phyloP scores from a whole-genome alignment of 1,140 invertebrate genomes.

The Centruroides vittatus region DNA sequence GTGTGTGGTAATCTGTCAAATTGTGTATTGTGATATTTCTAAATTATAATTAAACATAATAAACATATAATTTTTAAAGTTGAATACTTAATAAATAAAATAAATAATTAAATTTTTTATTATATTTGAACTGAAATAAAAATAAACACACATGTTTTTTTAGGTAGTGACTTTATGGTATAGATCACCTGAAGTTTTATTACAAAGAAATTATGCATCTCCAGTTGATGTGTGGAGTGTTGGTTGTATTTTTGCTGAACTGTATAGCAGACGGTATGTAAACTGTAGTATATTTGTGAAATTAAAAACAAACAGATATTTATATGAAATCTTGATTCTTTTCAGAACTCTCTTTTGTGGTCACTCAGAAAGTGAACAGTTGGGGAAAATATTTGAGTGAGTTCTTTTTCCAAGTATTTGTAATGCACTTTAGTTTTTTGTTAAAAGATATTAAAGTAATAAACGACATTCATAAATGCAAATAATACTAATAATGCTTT shows the following conservation, averaged over 20 bases:
- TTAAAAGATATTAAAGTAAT: too few species aligned
- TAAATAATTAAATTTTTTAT: too few species aligned
- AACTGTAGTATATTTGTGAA: neutral
- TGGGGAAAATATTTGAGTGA: conserved; percentile 79
- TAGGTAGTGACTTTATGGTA: conserved; percentile 99
- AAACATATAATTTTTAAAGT: too few species aligned
- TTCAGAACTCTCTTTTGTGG: conserved; percentile 58
- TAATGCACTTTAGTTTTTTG: too few species aligned
- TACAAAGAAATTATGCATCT: conserved; percentile 78
- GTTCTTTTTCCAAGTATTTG: conserved; percentile 20
- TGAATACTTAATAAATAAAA: too few species aligned
- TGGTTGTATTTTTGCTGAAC: conserved; percentile 87
- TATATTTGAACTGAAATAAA: too few species aligned
- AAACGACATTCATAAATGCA: too few species aligned
- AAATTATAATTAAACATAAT: too few species aligned
- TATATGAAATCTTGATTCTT: conserved; percentile 20
- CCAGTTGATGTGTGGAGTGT: conserved; percentile 92
- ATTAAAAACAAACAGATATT: neutral
- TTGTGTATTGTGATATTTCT: neutral
- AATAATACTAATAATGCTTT: too few species aligned
- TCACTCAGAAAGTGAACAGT: conserved; percentile 68
- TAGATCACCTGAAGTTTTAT: conserved; percentile 81
- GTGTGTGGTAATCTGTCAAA: too few species aligned
- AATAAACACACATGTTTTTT: conserved; percentile 34
- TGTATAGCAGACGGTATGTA: conserved; percentile 43